phyloP scores from a whole-genome alignment of 2,888 invertebrate species.

The Zaprionus bogoriensis region DNA sequence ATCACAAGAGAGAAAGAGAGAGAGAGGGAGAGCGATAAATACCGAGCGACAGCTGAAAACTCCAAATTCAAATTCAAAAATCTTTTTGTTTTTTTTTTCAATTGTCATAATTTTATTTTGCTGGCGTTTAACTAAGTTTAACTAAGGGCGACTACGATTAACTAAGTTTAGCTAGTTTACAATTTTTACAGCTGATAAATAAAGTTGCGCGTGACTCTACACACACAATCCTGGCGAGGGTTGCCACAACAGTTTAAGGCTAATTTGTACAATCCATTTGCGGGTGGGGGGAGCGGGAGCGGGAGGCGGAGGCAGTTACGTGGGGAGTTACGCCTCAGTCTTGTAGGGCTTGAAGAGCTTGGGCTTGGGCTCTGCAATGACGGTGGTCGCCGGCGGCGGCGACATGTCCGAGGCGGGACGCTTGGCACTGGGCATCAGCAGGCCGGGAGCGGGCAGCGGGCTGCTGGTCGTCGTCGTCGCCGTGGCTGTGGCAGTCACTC shows the following conservation, averaged over 20 bases:
- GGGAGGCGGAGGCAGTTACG: neutral
- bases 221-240: slow-evolving; percentile 32
- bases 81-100: slow-evolving; percentile 13
- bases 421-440: slow-evolving; percentile 73
- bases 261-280: slow-evolving; percentile 74
- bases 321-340: slow-evolving; percentile 79
- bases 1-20: neutral
- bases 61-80: too few species aligned
- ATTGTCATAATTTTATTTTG: slow-evolving; percentile 45
- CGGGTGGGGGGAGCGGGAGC: neutral
- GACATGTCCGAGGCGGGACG: slow-evolving; percentile 70
- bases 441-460: slow-evolving; percentile 58
- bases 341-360: slow-evolving; percentile 91
- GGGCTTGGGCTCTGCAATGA: slow-evolving; percentile 83
- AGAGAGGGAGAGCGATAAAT: neutral
- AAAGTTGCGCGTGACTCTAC: slow-evolving; percentile 46
- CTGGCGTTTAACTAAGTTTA: slow-evolving; percentile 33
- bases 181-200: slow-evolving; percentile 53
- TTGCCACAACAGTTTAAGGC: slow-evolving; percentile 31
- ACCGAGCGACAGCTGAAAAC: too few species aligned
- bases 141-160: slow-evolving; percentile 23
- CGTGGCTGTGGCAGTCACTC: slow-evolving; percentile 20
- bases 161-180: slow-evolving; percentile 33
- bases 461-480: slow-evolving; percentile 36
- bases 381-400: slow-evolving; percentile 64